Percentiles rank a stretch among this genome's conserved stretches.
Evolutionary conservation across 1,140 invertebrate genomes (phyloP).

Genomic region (Hermetia illucens): DNA sequence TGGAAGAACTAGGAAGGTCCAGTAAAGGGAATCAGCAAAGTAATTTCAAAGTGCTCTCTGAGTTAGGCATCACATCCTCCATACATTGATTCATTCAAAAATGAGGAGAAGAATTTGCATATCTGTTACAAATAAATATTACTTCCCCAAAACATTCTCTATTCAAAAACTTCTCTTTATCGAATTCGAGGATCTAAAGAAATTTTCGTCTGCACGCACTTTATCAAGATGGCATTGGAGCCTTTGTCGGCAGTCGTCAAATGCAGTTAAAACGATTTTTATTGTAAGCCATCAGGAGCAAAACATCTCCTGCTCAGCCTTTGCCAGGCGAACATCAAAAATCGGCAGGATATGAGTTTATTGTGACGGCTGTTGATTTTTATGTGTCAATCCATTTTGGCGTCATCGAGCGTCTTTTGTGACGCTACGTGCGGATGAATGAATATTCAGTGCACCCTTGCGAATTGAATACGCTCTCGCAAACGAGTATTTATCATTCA

Average conservation of each 20-base stretch:
- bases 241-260: not conserved
- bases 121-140: too few species aligned
- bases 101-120: too few species aligned
- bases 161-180: not conserved
- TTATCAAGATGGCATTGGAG: not conserved
- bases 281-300: not conserved
- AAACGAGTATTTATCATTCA: not conserved
- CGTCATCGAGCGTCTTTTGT: not conserved
- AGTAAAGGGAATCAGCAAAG: too few species aligned
- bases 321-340: too few species aligned
- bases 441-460: not conserved
- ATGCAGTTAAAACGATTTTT: not conserved
- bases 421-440: not conserved
- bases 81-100: too few species aligned
- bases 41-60: too few species aligned
- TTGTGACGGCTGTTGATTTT: constrained; percentile 1
- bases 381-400: constrained; percentile 1
- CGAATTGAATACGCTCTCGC: too few species aligned
- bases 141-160: too few species aligned
- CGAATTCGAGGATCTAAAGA: not conserved
- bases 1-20: too few species aligned
- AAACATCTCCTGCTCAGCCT: not conserved
- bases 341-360: not conserved
- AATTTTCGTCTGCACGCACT: too few species aligned
- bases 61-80: too few species aligned